These are phyloP conservation scores for Electrona antarctica DNA, from an alignment of 2,113 vertebrate species.

Conservation along the genomic window DNA sequence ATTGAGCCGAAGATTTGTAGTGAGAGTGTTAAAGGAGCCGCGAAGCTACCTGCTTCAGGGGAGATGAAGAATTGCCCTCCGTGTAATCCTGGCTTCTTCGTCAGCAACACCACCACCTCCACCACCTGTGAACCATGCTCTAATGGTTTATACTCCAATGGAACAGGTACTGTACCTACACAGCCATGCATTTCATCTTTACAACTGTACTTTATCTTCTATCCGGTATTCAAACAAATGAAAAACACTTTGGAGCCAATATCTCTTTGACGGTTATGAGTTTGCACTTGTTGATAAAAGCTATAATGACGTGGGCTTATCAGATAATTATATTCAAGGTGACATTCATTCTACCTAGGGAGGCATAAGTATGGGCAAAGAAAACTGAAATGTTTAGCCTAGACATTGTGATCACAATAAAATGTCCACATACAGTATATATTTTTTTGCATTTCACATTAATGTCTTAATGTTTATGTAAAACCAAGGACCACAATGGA, in stretches of 20 bases:
- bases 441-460: no score
- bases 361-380: no score
- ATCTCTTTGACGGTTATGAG: background rate
- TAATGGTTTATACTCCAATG: slow-evolving; percentile 85
- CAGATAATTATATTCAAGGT: no score
- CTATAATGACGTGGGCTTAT: background rate
- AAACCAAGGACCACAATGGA: no score
- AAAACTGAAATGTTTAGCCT: no score
- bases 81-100: slow-evolving; percentile 93
- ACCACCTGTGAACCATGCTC: slow-evolving; percentile 87
- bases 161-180: slow-evolving; percentile 84
- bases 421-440: no score
- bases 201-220: background rate
- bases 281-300: slow-evolving; percentile 7
- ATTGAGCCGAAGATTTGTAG: slow-evolving; percentile 91
- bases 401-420: no score
- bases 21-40: slow-evolving; percentile 78
- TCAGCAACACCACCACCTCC: slow-evolving; percentile 64
- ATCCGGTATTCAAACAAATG: background rate
- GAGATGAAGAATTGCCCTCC: slow-evolving; percentile 85
- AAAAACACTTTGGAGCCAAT: background rate
- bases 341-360: no score
- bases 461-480: no score
- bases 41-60: slow-evolving; percentile 84
- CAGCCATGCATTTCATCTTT: background rate